These are phyloP conservation scores for Eupithecia insigniata DNA, from an alignment of 2,888 invertebrate genomes.

Conservation along the genomic window DNA sequence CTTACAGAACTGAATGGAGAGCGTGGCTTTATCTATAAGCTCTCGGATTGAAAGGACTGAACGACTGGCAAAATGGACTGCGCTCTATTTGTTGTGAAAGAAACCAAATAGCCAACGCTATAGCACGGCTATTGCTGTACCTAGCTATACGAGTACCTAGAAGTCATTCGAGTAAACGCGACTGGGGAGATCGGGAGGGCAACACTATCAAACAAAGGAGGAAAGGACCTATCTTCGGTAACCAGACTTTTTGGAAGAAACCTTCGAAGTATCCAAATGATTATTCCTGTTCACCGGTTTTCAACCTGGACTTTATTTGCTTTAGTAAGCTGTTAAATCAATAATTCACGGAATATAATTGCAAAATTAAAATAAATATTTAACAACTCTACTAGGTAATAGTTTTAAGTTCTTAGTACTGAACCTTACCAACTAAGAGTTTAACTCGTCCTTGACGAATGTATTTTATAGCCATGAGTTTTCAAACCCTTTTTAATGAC, in stretches of 20 bases:
- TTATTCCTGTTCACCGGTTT: not conserved
- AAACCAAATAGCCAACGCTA: constrained; percentile 14
- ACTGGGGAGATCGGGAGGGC: not conserved
- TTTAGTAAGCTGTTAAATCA: not conserved
- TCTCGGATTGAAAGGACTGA: constrained; percentile 32
- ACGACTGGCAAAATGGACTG: constrained; percentile 35
- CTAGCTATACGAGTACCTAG: too few species aligned
- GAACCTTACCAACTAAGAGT: not conserved
- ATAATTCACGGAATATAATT: not conserved
- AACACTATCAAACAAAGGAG: not conserved
- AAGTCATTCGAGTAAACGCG: not conserved
- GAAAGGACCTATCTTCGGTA: not conserved
- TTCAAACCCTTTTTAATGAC: not conserved
- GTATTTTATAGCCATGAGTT: not conserved
- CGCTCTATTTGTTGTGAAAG: constrained; percentile 34
- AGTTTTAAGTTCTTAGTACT: not conserved
- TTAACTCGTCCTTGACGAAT: not conserved
- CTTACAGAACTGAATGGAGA: constrained; percentile 33
- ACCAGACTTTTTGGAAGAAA: not conserved
- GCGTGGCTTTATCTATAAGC: constrained; percentile 35
- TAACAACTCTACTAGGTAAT: not conserved
- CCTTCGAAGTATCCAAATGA: not conserved
- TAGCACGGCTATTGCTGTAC: not conserved
- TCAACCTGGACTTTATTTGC: not conserved
- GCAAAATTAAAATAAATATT: not conserved